These are phyloP conservation scores for Agrochola litura DNA, from an alignment of 2,888 invertebrate genomes.

Conservation along the genomic window DNA sequence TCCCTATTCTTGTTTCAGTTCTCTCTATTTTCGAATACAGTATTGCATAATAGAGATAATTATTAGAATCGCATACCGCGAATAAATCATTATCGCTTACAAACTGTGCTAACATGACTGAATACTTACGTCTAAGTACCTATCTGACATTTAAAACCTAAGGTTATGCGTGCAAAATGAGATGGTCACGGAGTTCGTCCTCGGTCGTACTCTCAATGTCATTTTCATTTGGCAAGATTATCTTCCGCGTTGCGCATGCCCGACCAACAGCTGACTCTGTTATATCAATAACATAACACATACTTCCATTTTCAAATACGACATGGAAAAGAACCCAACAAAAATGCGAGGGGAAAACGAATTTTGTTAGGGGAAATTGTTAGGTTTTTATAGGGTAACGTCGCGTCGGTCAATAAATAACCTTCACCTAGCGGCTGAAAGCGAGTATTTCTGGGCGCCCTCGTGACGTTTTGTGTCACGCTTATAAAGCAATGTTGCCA, in stretches of 20 bases:
- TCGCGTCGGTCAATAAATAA: conserved; percentile 68
- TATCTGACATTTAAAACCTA: conserved; percentile 60
- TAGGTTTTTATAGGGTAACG: conserved; percentile 49
- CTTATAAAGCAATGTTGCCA: conserved; percentile 80
- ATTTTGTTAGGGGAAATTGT: conserved; percentile 27
- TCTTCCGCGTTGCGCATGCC: conserved; percentile 78
- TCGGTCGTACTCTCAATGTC: conserved; percentile 70
- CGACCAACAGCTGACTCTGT: conserved; percentile 78
- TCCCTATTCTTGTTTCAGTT: background rate
- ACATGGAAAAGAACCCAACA: conserved; percentile 18
- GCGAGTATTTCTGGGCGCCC: conserved; percentile 86
- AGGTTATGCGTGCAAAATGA: conserved; percentile 60
- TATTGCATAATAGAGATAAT: background rate
- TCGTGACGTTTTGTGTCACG: conserved; percentile 88
- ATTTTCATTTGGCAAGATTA: conserved; percentile 74
- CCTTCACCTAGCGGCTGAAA: conserved; percentile 89
- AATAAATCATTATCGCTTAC: conserved; percentile 3
- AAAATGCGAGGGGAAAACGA: conserved; percentile 8
- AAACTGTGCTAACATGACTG: conserved; percentile 12
- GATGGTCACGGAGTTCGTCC: conserved; percentile 53
- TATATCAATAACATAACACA: conserved; percentile 75
- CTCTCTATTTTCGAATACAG: background rate
- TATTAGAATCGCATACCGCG: background rate
- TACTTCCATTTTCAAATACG: conserved; percentile 29
- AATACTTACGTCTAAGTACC: conserved; percentile 1